A percentile compares a stretch with the other conserved stretches of the same genome.
phyloP scores from a whole-genome alignment of 2,888 invertebrate genomes.

The Itoplectis maculator region DNA sequence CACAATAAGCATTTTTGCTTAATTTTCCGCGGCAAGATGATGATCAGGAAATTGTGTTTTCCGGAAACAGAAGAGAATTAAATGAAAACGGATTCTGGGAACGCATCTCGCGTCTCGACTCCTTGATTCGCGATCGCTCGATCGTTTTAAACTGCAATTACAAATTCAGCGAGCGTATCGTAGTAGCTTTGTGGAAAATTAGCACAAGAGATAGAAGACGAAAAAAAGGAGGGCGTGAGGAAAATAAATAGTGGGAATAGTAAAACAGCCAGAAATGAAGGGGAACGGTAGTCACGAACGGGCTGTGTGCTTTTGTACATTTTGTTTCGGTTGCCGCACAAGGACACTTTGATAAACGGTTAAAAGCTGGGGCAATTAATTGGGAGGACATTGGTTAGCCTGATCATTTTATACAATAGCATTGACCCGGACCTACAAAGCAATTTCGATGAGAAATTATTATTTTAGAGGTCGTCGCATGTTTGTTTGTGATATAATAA shows the following conservation, averaged over 20 bases:
- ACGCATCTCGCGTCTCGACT: slow-evolving; percentile 31
- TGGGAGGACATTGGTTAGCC: background rate
- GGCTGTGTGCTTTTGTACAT: background rate
- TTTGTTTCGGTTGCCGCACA: background rate
- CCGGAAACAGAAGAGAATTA: background rate
- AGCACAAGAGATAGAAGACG: slow-evolving; percentile 32
- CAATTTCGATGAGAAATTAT: background rate
- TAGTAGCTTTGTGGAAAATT: slow-evolving; percentile 36
- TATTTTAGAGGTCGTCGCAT: background rate
- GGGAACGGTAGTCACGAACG: background rate
- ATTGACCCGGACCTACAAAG: background rate
- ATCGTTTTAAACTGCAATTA: slow-evolving; percentile 31
- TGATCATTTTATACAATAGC: background rate
- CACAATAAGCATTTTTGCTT: background rate
- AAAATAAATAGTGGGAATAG: background rate
- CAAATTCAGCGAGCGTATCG: slow-evolving; percentile 47
- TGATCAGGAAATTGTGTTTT: slow-evolving; percentile 13
- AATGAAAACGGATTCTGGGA: slow-evolving; percentile 10
- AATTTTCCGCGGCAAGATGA: background rate
- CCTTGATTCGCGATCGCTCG: slow-evolving; percentile 37
- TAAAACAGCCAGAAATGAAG: background rate
- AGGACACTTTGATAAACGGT: slow-evolving; percentile 4
- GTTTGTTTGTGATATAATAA: too few species aligned
- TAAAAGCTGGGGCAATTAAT: background rate
- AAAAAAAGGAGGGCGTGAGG: slow-evolving; percentile 16